Evolutionary conservation across 2,888 invertebrate genomes (phyloP).

Genomic region (Malthinus flaveolus): DNA sequence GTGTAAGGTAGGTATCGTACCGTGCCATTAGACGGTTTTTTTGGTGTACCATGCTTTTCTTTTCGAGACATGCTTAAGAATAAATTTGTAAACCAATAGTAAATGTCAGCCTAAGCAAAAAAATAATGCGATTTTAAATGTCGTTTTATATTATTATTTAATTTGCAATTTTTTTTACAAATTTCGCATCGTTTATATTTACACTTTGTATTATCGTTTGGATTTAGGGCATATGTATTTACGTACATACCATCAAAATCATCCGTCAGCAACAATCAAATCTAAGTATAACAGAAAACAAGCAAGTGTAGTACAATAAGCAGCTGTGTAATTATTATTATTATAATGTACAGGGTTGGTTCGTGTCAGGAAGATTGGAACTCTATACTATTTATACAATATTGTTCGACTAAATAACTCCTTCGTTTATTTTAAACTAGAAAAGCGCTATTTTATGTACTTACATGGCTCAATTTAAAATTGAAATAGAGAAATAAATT

Average conservation of each 20-base stretch:
- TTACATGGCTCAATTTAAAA: too few species aligned
- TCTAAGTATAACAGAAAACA: constrained; percentile 4
- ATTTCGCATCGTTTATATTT: neutral
- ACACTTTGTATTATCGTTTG: constrained; percentile 1
- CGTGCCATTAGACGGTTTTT: constrained; percentile 47
- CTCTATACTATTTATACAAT: too few species aligned
- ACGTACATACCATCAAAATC: constrained; percentile 2
- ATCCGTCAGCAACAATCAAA: constrained; percentile 5
- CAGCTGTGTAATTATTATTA: constrained; percentile 3
- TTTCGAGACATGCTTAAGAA: constrained; percentile 21
- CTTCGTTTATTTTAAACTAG: too few species aligned
- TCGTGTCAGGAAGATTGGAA: too few species aligned
- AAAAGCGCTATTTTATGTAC: too few species aligned
- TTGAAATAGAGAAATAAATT: too few species aligned
- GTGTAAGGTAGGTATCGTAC: constrained; percentile 29
- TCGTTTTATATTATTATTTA: neutral
- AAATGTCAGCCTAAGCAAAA: constrained; percentile 22
- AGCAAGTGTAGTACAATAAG: constrained; percentile 3
- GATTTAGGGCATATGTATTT: constrained; percentile 1
- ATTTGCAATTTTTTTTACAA: neutral
- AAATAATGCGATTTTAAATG: constrained; percentile 10
- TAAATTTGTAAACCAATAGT: constrained; percentile 17
- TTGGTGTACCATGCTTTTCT: constrained; percentile 22
- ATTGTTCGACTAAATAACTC: too few species aligned
- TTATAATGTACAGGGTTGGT: neutral